phyloP scores from a whole-genome alignment of 2,113 vertebrate genomes.

The Harpagus bidentatus region DNA sequence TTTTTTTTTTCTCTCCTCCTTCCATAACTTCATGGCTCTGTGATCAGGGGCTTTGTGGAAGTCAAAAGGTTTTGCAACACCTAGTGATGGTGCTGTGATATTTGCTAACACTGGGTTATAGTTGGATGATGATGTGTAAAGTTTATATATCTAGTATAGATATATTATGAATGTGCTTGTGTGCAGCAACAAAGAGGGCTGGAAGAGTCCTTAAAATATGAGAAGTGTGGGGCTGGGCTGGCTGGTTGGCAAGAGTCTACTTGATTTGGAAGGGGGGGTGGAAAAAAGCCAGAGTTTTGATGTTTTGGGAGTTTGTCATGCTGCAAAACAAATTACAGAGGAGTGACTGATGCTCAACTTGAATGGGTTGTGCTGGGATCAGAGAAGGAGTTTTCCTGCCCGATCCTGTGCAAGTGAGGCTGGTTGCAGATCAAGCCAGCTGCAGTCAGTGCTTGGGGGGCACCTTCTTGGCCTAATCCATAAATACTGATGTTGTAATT shows the following conservation, averaged over 20 bases:
- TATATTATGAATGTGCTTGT: not conserved
- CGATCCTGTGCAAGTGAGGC: not conserved
- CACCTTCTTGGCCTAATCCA: not conserved
- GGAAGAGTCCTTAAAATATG: not conserved
- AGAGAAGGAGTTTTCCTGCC: not conserved
- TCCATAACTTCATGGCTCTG: not conserved
- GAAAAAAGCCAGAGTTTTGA: not conserved
- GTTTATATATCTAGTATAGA: not conserved
- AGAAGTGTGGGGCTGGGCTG: not conserved
- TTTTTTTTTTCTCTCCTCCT: not conserved
- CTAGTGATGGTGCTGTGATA: constrained; percentile 6
- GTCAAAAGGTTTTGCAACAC: not conserved
- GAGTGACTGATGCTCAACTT: not conserved
- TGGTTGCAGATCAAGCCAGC: not conserved
- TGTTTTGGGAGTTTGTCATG: not conserved
- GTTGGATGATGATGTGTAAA: not conserved
- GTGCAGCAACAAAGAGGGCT: not conserved
- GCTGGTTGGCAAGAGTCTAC: not conserved
- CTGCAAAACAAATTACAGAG: not conserved
- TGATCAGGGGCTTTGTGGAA: not conserved
- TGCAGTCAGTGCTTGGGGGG: not conserved
- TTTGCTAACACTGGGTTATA: not conserved
- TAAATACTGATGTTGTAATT: not conserved
- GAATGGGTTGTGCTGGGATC: not conserved
- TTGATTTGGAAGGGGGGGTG: not conserved